Base-by-base conservation (phyloP, 2,888 invertebrate species). In the Amphiduros pacificus region DNA sequence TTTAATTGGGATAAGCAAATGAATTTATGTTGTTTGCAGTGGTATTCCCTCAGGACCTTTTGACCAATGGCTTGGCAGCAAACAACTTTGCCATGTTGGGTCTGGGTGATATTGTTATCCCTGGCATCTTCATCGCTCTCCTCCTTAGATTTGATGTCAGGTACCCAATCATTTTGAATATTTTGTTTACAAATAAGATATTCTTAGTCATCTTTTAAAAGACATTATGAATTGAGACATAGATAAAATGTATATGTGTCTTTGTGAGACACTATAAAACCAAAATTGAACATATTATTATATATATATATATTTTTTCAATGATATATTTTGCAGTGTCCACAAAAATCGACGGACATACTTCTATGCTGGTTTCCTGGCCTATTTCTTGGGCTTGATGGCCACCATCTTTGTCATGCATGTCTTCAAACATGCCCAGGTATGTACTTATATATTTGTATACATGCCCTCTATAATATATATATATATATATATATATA, bases 21-120 rank as follows among this genome's bases (percentile, higher is more conserved):
- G 26, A 49, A n/a, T 49, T 49, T 14, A 22, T 49, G 14, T 49
- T 36, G 53, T 22, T 76, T 85, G 27, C 86, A 91, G 91, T 99
- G 87, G 94, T 99, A 59, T 99, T 99, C 83, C 99, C 99, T 1
- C 97, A 98, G 87, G 99, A 99, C 84, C 85, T 99, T 60, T 86
- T 99, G 40, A 91, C 93, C 74, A 92, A 93, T 77, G 99, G 99
- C 0, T 82, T 98, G 60, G 87, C 87, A 71, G 82, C 81, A 54
- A 91, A 88, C 72, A 97, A 99, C 85, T 96, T 97, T 85, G 97
- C 98, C 17, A 99, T 99, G 97, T 85, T 99, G 57, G 99, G 99
- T 0, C 88, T 99, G 14, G 99, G 99, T 2, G 99, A 99, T 83
- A 98, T 99, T 75, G 99, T 99, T 32, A 93, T 99, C 70, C 99